phyloP scores from a whole-genome alignment of 2,113 vertebrate genomes.

The Atractosteus spatula region DNA sequence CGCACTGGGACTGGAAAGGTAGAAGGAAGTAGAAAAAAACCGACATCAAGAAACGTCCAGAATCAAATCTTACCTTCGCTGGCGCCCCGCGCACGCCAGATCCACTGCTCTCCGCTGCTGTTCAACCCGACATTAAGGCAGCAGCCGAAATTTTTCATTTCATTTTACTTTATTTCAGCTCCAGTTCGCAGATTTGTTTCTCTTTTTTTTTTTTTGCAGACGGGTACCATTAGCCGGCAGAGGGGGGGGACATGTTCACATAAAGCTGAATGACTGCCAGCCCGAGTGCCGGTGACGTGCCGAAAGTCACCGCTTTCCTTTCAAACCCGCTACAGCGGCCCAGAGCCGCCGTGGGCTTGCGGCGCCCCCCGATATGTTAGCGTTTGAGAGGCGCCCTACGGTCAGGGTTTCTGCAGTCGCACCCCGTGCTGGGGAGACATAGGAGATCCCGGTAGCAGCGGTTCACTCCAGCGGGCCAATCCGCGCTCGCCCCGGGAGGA shows the following conservation, averaged over 20 bases:
- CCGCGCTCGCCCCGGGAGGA: constrained; percentile 46
- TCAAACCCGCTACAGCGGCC: not conserved
- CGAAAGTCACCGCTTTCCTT: not conserved
- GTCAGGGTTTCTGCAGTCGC: too few relatives aligned
- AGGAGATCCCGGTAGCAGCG: constrained; percentile 11
- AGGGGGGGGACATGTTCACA: not conserved
- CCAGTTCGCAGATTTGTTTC: constrained; percentile 1
- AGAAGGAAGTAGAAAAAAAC: too few relatives aligned
- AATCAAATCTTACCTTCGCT: constrained; percentile 5
- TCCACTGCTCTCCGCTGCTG: not conserved
- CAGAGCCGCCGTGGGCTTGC: too few relatives aligned
- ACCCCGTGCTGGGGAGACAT: constrained; percentile 17
- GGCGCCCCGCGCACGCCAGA: not conserved
- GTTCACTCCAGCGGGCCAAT: constrained; percentile 25
- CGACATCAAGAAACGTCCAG: too few relatives aligned
- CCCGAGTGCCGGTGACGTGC: too few relatives aligned
- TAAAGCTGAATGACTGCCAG: not conserved
- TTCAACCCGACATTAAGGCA: not conserved
- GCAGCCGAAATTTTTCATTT: not conserved
- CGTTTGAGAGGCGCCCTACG: too few relatives aligned
- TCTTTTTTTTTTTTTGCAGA: not conserved
- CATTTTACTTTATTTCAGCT: not conserved
- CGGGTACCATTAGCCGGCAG: constrained; percentile 8
- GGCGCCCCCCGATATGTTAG: too few relatives aligned
- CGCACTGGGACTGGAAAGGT: too few relatives aligned